Conservation (phyloP, 2,888 invertebrate genomes). For the Melanchra persicariae region DNA sequence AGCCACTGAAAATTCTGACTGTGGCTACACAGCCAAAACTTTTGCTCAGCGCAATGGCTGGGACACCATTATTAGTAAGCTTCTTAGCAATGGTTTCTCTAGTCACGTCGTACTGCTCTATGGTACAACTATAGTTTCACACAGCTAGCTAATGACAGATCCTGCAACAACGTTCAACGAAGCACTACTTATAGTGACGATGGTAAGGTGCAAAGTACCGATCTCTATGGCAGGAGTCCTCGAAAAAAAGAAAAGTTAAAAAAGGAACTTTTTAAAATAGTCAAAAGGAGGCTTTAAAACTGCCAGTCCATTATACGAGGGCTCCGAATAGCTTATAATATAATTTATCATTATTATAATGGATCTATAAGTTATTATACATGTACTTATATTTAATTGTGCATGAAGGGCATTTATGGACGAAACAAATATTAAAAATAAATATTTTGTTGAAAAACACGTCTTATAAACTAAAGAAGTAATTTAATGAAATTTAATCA, state of each 20-base stretch:
- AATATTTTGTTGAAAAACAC: too few relatives aligned
- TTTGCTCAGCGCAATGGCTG: too few relatives aligned
- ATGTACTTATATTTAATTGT: constrained; percentile 41
- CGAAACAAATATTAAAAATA: not conserved
- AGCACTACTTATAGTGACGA: not conserved
- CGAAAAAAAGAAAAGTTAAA: too few relatives aligned
- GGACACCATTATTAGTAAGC: too few relatives aligned
- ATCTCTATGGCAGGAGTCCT: constrained; percentile 23
- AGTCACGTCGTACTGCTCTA: too few relatives aligned
- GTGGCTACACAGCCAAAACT: too few relatives aligned
- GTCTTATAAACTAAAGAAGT: too few relatives aligned
- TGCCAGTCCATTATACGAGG: constrained; percentile 18
- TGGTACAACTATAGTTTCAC: too few relatives aligned
- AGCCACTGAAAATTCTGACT: too few relatives aligned
- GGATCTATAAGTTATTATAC: constrained; percentile 34
- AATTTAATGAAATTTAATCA: not conserved
- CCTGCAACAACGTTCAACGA: not conserved
- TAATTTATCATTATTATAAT: constrained; percentile 27
- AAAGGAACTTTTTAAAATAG: not conserved
- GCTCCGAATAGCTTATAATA: constrained; percentile 8
- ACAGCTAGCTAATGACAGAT: not conserved
- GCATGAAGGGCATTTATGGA: constrained; percentile 15
- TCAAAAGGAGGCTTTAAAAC: not conserved
- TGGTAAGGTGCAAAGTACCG: constrained; percentile 21
- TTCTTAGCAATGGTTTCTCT: too few relatives aligned